Percentiles rank a stretch among this genome's conserved stretches.
These are phyloP conservation scores for Ophiodon elongatus DNA, from an alignment of 2,113 vertebrate genomes.

Conservation along the genomic window DNA sequence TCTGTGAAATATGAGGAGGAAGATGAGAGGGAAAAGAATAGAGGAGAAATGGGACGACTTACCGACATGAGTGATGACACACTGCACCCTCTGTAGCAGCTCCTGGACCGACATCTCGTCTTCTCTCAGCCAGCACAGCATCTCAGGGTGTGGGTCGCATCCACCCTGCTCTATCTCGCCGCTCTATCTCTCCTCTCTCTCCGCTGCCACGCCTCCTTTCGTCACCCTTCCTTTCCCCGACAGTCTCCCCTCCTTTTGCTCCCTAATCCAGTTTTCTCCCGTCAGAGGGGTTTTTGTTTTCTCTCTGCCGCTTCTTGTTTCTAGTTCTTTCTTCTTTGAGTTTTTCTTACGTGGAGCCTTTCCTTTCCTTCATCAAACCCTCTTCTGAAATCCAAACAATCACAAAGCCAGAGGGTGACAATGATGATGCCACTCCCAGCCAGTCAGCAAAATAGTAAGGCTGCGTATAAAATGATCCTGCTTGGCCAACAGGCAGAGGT, in stretches of 20 bases:
- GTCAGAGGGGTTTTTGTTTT: not conserved
- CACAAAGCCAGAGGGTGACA: slow-evolving; percentile 12
- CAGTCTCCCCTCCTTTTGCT: slow-evolving; percentile 2
- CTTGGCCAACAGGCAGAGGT: not conserved
- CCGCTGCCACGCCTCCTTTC: slow-evolving; percentile 61
- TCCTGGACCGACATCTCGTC: slow-evolving; percentile 96
- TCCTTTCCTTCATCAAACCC: not conserved
- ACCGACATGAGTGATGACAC: slow-evolving; percentile 95
- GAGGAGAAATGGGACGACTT: slow-evolving; percentile 69
- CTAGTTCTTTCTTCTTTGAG: not conserved
- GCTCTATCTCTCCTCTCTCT: slow-evolving; percentile 33
- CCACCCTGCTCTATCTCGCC: slow-evolving; percentile 44
- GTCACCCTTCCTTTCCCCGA: slow-evolving; percentile 16
- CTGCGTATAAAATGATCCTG: not conserved
- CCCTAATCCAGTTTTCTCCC: slow-evolving; percentile 30
- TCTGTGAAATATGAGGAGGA: not conserved
- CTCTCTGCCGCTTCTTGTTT: not conserved
- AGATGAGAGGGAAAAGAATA: not conserved
- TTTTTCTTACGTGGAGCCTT: not conserved
- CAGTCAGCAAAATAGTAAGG: slow-evolving; percentile 5
- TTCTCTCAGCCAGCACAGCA: slow-evolving; percentile 92
- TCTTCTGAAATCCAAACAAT: not conserved
- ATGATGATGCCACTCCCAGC: slow-evolving; percentile 47
- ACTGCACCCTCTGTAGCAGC: slow-evolving; percentile 90
- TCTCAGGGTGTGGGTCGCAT: slow-evolving; percentile 85